Percentiles rank a stretch among this genome's conserved stretches.
phyloP scores from a whole-genome alignment of 2,888 invertebrate species.

The Balanococcus diminutus region DNA sequence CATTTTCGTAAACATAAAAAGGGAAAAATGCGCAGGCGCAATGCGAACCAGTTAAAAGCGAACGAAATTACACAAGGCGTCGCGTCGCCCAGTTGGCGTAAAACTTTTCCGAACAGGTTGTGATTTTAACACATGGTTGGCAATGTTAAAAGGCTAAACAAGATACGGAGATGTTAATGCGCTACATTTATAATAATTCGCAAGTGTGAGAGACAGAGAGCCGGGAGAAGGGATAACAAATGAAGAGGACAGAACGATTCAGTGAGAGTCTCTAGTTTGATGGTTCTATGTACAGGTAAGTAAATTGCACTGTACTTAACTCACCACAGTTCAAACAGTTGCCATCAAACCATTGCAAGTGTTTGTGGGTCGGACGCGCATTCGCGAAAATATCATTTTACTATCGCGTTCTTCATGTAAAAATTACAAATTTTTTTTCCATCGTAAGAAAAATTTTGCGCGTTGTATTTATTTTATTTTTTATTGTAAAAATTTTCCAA shows the following conservation, averaged over 20 bases:
- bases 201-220: slow-evolving; percentile 48
- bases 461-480: not conserved
- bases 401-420: not conserved
- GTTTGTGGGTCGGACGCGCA: slow-evolving; percentile 45
- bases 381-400: not conserved
- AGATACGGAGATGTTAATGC: slow-evolving; percentile 47
- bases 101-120: slow-evolving; percentile 25
- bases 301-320: slow-evolving; percentile 53
- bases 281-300: slow-evolving; percentile 46
- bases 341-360: slow-evolving; percentile 51
- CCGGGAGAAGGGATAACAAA: slow-evolving; percentile 43
- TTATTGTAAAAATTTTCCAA: not conserved
- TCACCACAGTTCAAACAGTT: slow-evolving; percentile 49
- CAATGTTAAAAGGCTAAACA: slow-evolving; percentile 27
- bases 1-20: not conserved
- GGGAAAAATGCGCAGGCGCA: not conserved
- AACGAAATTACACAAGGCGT: not conserved
- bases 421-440: not conserved
- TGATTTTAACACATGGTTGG: slow-evolving; percentile 39
- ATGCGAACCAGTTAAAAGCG: not conserved
- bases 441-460: not conserved
- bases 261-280: slow-evolving; percentile 52
- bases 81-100: not conserved
- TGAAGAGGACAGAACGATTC: slow-evolving; percentile 51
- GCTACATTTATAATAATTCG: slow-evolving; percentile 46